Evolutionary conservation across 2,888 invertebrate genomes (phyloP).

Genomic region (Xylophagus ater): DNA sequence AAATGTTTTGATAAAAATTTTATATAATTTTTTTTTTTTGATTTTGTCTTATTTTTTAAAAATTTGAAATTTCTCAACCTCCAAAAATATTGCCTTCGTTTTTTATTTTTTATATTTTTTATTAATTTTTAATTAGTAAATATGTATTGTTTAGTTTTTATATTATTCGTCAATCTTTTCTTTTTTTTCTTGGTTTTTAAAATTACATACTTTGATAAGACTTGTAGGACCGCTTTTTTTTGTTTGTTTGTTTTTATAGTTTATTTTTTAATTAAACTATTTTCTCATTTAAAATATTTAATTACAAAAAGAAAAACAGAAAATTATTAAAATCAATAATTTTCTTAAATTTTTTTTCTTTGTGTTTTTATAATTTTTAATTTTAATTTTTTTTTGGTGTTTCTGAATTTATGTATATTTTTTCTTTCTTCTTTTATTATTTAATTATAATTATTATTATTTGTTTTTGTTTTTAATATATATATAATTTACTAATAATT

Average conservation of each 20-base stretch:
- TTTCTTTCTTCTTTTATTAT: too few species aligned
- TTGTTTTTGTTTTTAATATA: too few species aligned
- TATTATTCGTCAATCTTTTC: constrained; percentile 8
- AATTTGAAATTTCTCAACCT: constrained; percentile 25
- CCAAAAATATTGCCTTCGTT: constrained; percentile 29
- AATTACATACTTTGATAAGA: not conserved
- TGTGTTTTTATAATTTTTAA: constrained; percentile 18
- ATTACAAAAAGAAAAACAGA: too few species aligned
- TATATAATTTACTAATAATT: too few species aligned
- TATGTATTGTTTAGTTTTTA: constrained; percentile 12
- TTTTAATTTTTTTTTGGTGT: too few species aligned
- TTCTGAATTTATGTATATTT: too few species aligned
- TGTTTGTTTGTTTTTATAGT: constrained; percentile 3
- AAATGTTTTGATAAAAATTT: too few species aligned
- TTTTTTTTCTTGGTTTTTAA: constrained; percentile 7
- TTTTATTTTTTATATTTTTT: constrained; percentile 9
- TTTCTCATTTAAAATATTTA: too few species aligned
- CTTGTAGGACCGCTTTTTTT: not conserved
- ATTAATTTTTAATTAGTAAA: constrained; percentile 13
- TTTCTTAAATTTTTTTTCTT: constrained; percentile 6
- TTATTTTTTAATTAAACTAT: constrained; percentile 3
- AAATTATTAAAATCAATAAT: constrained; percentile 13
- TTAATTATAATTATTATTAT: too few species aligned
- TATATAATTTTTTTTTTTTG: not conserved
- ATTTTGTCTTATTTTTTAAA: not conserved